Conservation (phyloP, 1,140 invertebrate species). For the Maconellicoccus hirsutus region DNA sequence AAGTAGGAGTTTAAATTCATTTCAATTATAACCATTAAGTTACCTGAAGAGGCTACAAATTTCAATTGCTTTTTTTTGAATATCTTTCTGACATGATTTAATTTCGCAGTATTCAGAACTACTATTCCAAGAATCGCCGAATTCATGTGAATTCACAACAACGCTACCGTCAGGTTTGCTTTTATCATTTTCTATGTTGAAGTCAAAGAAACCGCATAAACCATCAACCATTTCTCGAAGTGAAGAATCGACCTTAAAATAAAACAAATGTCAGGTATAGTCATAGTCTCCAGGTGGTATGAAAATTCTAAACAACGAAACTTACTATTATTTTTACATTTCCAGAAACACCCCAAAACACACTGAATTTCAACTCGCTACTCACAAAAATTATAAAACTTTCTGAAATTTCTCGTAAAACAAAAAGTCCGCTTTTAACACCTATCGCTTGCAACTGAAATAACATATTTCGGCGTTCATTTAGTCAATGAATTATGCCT, state of each 20-base stretch:
- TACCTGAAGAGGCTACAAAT: slow-evolving; percentile 40
- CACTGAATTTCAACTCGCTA: slow-evolving; percentile 52
- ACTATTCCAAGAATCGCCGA: slow-evolving; percentile 59
- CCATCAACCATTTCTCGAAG: slow-evolving; percentile 46
- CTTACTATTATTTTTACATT: slow-evolving; percentile 57
- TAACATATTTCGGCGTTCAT: slow-evolving; percentile 17
- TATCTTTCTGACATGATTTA: slow-evolving; percentile 41
- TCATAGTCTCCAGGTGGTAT: no score
- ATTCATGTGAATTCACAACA: slow-evolving; percentile 50
- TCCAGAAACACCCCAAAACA: slow-evolving; percentile 52
- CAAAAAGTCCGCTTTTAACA: slow-evolving; percentile 48
- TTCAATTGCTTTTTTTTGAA: slow-evolving; percentile 48
- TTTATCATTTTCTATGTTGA: slow-evolving; percentile 50
- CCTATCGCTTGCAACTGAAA: slow-evolving; percentile 44
- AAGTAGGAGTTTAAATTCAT: not conserved
- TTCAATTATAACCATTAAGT: not conserved
- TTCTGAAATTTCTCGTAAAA: slow-evolving; percentile 52
- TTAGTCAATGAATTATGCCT: not conserved
- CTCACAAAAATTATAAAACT: slow-evolving; percentile 52
- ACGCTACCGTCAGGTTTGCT: slow-evolving; percentile 50
- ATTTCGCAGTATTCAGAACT: slow-evolving; percentile 42
- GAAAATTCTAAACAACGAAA: slow-evolving; percentile 10
- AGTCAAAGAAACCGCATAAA: slow-evolving; percentile 64
- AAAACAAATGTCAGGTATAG: no score
- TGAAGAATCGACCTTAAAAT: slow-evolving; percentile 23